These are phyloP conservation scores for Drosophila elegans DNA, from an alignment of 1,140 invertebrate species.

Conservation along the genomic window DNA sequence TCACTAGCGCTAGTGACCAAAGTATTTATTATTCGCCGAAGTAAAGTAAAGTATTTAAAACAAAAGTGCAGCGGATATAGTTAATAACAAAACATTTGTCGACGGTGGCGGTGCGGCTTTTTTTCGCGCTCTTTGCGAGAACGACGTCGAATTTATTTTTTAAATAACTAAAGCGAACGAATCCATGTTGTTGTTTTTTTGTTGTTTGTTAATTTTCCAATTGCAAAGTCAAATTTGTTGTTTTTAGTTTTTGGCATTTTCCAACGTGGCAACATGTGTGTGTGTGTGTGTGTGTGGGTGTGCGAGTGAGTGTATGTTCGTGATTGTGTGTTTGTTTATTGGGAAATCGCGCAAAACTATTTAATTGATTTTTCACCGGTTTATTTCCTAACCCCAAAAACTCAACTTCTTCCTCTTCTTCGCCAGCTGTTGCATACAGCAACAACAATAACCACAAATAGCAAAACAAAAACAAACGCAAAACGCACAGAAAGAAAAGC, in stretches of 20 bases:
- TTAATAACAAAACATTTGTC: slow-evolving; percentile 62
- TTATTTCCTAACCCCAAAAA: slow-evolving; percentile 36
- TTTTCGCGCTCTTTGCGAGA: slow-evolving; percentile 18
- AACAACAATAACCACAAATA: slow-evolving; percentile 14
- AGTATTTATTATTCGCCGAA: slow-evolving; percentile 6
- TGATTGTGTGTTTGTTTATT: slow-evolving; percentile 15
- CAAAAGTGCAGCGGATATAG: slow-evolving; percentile 64
- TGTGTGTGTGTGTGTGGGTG: slow-evolving; percentile 5
- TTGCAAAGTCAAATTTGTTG: slow-evolving; percentile 47
- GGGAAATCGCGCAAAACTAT: slow-evolving; percentile 35
- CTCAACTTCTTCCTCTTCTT: slow-evolving; percentile 1
- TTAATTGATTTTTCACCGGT: slow-evolving; percentile 76
- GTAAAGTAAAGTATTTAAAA: slow-evolving; percentile 43
- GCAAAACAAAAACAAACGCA: slow-evolving; percentile 14
- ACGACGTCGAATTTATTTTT: slow-evolving; percentile 44
- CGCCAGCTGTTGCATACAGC: slow-evolving; percentile 62
- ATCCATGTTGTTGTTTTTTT: slow-evolving; percentile 1
- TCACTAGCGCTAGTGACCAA: no score
- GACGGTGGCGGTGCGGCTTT: slow-evolving; percentile 47
- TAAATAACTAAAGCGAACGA: slow-evolving; percentile 31
- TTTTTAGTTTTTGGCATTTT: slow-evolving; percentile 22
- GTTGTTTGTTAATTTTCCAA: slow-evolving; percentile 29
- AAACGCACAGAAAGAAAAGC: slow-evolving; percentile 10
- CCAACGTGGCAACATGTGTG: slow-evolving; percentile 43
- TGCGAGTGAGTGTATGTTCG: slow-evolving; percentile 7